A percentile compares a stretch with the other conserved stretches of the same genome.
These are phyloP conservation scores for Sebastes variabilis DNA, from an alignment of 2,797 vertebrate genomes.

Conservation along the genomic window DNA sequence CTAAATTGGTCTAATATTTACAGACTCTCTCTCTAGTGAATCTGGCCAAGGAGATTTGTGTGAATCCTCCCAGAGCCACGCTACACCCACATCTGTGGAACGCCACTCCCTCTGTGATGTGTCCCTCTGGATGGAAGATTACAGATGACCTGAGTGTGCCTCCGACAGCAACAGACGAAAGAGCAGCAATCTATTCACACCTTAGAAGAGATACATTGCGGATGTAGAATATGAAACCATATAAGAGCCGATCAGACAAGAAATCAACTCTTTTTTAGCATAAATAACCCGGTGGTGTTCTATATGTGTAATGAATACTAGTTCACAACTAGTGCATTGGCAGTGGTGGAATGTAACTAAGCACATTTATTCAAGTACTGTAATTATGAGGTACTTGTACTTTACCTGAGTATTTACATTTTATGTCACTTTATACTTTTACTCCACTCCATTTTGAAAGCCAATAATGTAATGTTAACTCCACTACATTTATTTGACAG, in stretches of 20 bases:
- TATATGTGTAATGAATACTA: not conserved
- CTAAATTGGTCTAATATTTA: slow-evolving; percentile 58
- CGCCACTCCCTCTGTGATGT: slow-evolving; percentile 38
- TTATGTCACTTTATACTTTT: too few relatives aligned
- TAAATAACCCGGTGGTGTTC: not conserved
- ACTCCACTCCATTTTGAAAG: too few relatives aligned
- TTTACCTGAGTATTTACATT: too few relatives aligned
- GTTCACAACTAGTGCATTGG: not conserved
- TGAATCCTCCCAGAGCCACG: slow-evolving; percentile 59
- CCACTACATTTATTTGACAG: too few relatives aligned
- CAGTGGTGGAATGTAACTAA: too few relatives aligned
- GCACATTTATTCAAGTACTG: too few relatives aligned
- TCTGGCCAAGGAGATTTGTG: slow-evolving; percentile 47
- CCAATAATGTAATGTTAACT: too few relatives aligned
- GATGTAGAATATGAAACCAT: not conserved
- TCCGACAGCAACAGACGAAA: not conserved
- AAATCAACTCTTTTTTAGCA: too few relatives aligned
- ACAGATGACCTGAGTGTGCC: slow-evolving; percentile 26
- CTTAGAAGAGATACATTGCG: not conserved
- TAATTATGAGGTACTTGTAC: too few relatives aligned
- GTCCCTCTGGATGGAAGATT: slow-evolving; percentile 37
- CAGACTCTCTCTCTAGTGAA: slow-evolving; percentile 41
- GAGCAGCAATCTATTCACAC: not conserved
- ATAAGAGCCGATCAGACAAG: not conserved
- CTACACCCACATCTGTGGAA: slow-evolving; percentile 49